Conservation (phyloP, 2,797 vertebrate species). For the Poeciliopsis paucimaculata region DNA sequence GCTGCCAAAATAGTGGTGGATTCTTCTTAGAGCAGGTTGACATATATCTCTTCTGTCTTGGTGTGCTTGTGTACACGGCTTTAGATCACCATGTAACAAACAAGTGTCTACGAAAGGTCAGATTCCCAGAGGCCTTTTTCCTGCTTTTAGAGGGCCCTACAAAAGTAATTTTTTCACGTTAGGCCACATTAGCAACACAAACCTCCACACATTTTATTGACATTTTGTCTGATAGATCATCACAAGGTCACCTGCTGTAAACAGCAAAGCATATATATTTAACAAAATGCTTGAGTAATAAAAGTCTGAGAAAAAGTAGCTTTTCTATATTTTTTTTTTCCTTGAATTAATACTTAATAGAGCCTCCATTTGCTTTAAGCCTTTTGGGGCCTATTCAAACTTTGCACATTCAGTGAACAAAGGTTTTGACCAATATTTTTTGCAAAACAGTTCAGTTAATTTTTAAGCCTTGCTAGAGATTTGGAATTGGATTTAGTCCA, state of each 20-base stretch:
- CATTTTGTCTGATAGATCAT: background rate
- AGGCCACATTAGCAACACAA: background rate
- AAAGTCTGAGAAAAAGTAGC: background rate
- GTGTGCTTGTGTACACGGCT: conserved; percentile 27
- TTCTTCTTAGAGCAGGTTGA: conserved; percentile 56
- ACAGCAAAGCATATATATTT: background rate
- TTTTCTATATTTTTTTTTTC: background rate
- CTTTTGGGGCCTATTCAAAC: background rate
- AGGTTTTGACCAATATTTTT: background rate
- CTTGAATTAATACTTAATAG: background rate
- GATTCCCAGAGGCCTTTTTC: conserved; percentile 34
- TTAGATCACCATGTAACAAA: conserved; percentile 13
- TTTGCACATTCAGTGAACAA: background rate
- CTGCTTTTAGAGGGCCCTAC: conserved; percentile 21
- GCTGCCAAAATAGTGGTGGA: conserved; percentile 68
- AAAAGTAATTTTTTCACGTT: background rate
- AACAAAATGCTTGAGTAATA: background rate
- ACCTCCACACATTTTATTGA: background rate
- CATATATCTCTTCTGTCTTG: conserved; percentile 50
- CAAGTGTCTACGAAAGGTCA: conserved; percentile 12
- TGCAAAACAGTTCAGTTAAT: background rate
- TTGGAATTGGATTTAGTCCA: background rate
- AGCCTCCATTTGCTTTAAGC: background rate
- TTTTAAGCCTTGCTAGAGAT: background rate
- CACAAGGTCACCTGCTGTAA: background rate